phyloP scores from a whole-genome alignment of 2,113 vertebrate species.

The Albula goreensis region DNA sequence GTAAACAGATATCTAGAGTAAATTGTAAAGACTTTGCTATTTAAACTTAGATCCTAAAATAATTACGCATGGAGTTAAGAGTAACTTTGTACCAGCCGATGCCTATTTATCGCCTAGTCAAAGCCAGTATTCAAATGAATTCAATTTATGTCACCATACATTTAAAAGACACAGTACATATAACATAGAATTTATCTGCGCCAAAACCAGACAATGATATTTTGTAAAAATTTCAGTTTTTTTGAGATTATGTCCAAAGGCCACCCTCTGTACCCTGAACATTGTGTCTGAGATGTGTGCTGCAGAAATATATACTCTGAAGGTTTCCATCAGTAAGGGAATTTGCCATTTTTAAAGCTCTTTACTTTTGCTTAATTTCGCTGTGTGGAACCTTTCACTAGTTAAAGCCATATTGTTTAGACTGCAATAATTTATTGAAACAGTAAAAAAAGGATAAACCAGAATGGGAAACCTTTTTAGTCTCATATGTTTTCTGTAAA shows the following conservation, averaged over 20 bases:
- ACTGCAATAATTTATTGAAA: conserved; percentile 72
- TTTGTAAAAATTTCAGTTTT: background rate
- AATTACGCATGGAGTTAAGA: background rate
- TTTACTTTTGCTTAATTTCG: conserved; percentile 52
- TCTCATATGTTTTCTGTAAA: conserved; percentile 60
- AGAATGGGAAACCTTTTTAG: conserved; percentile 42
- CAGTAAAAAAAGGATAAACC: conserved; percentile 52
- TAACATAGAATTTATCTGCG: background rate
- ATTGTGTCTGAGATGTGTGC: background rate
- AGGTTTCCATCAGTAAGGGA: background rate
- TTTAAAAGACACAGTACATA: background rate
- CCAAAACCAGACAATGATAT: background rate
- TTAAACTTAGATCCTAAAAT: background rate
- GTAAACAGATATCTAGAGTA: background rate
- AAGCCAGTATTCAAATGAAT: background rate
- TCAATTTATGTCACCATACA: background rate
- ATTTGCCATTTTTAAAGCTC: background rate
- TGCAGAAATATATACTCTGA: background rate
- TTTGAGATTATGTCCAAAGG: background rate
- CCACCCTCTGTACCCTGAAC: background rate
- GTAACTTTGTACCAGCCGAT: background rate
- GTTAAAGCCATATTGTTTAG: conserved; percentile 77
- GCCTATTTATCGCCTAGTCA: background rate
- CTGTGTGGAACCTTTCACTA: conserved; percentile 71
- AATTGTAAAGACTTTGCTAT: background rate